Base-by-base conservation (phyloP, 2,113 vertebrate species). In the Cyanoramphus novaezelandiae region DNA sequence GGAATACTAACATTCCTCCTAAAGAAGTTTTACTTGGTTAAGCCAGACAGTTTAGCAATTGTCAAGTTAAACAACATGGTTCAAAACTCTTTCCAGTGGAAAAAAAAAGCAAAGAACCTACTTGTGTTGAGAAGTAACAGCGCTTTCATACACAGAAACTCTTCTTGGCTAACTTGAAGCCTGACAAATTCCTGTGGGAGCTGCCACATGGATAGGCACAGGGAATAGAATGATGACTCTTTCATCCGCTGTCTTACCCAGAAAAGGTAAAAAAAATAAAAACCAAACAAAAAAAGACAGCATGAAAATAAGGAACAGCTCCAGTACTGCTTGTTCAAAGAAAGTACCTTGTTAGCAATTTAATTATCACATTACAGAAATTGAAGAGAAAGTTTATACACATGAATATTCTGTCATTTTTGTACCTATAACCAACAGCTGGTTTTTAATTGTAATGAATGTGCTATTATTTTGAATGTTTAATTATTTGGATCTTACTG, bases 101-200 rank as follows among this genome's bases (percentile, higher is more conserved):
- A 68, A 44, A 43, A 60, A 68, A 57, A 57, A 90, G 64, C 49
- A 63, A 84, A 95, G 60, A 78, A 79, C 98, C 97, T 98, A 99
- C 99, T 99, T 96, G 99, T 99, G 96, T 98, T 99, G 80, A 99
- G 99, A 49, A 99, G 98, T 49, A 99, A 98, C 90, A 99, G 97
- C 67, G 99, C 99, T 98, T 99, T 99, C 99, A 99, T 99, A 97
- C 99, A 99, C 11, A 99, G 98, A 86, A 99, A 99, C 93, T 99
- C 99, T 92, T 99, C 99, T 4, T 98, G 98, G 92, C 98, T 98
- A 49, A 99, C 98, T 97, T 99, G 99, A 62, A 99, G 98, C 90
- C 99, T 99, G 41, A 99, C 97, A 93, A 99, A 99, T 97, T 99
- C 99, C 95, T 99, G 99, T 25, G 99, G 99, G 85, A 99, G 99